These are phyloP conservation scores for Drosophila novamexicana DNA, from an alignment of 1,140 invertebrate genomes.

Conservation along the genomic window DNA sequence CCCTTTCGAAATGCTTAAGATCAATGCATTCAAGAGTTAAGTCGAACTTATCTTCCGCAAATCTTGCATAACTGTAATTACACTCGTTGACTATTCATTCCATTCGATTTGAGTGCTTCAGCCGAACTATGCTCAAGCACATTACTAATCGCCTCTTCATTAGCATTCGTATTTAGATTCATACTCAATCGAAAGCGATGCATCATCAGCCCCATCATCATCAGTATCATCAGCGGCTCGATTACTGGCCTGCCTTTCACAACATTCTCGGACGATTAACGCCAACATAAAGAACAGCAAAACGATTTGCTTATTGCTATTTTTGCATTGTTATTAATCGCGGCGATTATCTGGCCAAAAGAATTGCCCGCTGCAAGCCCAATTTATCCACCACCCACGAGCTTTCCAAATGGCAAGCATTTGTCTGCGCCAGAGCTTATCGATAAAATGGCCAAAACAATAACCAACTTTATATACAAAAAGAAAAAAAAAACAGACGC, in stretches of 20 bases:
- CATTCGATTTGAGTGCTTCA: conserved; percentile 6
- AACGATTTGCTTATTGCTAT: conserved; percentile 63
- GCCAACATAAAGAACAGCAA: conserved; percentile 48
- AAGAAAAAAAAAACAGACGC: not conserved
- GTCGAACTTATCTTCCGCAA: conserved; percentile 31
- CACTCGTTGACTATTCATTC: conserved; percentile 23
- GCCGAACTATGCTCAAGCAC: not conserved
- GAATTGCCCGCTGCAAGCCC: conserved; percentile 6
- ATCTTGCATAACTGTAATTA: conserved; percentile 31
- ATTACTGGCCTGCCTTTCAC: conserved; percentile 61
- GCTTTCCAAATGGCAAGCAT: conserved; percentile 47
- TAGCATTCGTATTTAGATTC: conserved; percentile 22
- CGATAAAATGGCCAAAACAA: conserved; percentile 32
- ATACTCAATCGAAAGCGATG: conserved; percentile 31
- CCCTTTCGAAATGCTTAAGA: conserved; percentile 29
- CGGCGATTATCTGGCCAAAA: conserved; percentile 47
- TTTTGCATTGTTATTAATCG: conserved; percentile 69
- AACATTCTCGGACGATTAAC: conserved; percentile 62
- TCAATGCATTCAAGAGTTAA: conserved; percentile 19
- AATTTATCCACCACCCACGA: conserved; percentile 58
- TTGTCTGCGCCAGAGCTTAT: conserved; percentile 47
- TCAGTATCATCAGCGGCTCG: conserved; percentile 9
- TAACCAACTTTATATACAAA: not conserved
- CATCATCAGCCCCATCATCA: conserved; percentile 72
- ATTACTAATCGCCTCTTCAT: conserved; percentile 25